Evolutionary conservation across 2,113 vertebrate species (phyloP).

Genomic region (Castor canadensis): DNA sequence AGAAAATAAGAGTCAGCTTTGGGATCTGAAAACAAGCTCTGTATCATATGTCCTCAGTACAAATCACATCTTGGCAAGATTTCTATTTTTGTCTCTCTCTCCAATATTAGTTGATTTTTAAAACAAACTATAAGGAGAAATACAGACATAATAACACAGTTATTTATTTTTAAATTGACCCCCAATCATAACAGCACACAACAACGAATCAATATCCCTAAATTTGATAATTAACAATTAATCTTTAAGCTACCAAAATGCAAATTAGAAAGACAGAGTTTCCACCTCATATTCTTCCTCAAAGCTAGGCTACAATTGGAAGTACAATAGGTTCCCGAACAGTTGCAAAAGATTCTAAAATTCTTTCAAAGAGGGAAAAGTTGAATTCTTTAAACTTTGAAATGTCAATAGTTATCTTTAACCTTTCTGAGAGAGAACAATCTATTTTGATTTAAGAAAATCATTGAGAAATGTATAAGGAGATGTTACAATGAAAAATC

Average conservation of each 20-base stretch:
- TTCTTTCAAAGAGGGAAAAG: neutral
- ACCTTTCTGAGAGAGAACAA: neutral
- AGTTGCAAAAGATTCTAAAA: slow-evolving; percentile 19
- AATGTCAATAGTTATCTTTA: neutral
- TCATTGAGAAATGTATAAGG: neutral
- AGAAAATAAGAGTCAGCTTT: neutral
- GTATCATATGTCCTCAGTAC: neutral
- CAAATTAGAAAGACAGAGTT: slow-evolving; percentile 17
- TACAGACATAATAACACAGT: neutral
- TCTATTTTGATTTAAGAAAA: neutral
- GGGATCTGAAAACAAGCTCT: slow-evolving; percentile 4
- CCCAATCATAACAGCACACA: neutral
- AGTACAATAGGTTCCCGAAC: neutral
- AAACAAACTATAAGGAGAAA: neutral
- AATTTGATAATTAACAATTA: neutral
- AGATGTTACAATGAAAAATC: neutral
- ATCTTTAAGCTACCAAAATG: neutral
- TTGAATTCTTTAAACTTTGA: neutral
- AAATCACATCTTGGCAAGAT: neutral
- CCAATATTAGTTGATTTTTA: neutral
- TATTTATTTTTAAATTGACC: neutral
- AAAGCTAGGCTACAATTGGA: neutral
- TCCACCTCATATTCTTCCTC: neutral
- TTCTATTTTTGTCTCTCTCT: neutral
- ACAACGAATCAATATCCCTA: neutral